These are phyloP conservation scores for Enteromius viviparus DNA, from an alignment of 2,797 vertebrate species.

Conservation along the genomic window DNA sequence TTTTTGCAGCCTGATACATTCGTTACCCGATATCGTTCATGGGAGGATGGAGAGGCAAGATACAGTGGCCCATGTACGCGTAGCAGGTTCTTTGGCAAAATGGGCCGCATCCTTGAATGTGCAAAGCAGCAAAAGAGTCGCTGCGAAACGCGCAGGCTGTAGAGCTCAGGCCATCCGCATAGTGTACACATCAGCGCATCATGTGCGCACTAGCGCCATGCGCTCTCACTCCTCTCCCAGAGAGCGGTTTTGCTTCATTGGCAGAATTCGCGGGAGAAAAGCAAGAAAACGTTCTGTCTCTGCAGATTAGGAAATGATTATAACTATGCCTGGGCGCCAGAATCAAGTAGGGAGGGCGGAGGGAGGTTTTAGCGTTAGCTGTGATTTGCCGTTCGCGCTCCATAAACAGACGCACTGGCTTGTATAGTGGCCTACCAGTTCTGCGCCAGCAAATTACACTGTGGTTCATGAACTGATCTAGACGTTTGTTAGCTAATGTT, in stretches of 20 bases:
- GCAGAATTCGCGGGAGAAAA: constrained; percentile 9
- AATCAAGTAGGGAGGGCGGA: background rate
- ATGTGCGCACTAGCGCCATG: constrained; percentile 71
- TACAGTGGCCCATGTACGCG: constrained; percentile 40
- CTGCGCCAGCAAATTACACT: background rate
- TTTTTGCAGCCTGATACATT: constrained; percentile 3
- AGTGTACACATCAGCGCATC: constrained; percentile 66
- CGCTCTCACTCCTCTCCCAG: constrained; percentile 57
- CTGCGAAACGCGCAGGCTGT: constrained; percentile 64
- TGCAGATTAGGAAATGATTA: background rate
- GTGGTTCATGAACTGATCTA: background rate
- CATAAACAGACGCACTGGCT: constrained; percentile 29
- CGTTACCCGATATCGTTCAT: constrained; percentile 43
- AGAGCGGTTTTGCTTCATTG: constrained; percentile 30
- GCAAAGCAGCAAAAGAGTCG: constrained; percentile 63
- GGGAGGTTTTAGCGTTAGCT: background rate
- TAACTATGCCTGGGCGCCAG: too few species aligned
- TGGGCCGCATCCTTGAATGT: constrained; percentile 74
- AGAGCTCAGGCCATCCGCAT: constrained; percentile 71
- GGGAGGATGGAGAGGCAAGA: constrained; percentile 46
- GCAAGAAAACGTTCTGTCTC: background rate
- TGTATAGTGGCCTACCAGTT: constrained; percentile 23
- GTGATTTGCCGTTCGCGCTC: background rate
- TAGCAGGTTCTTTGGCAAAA: constrained; percentile 61
- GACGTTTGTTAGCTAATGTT: background rate